phyloP scores from a whole-genome alignment of 2,797 vertebrate genomes.

The Diglossa cyanea region DNA sequence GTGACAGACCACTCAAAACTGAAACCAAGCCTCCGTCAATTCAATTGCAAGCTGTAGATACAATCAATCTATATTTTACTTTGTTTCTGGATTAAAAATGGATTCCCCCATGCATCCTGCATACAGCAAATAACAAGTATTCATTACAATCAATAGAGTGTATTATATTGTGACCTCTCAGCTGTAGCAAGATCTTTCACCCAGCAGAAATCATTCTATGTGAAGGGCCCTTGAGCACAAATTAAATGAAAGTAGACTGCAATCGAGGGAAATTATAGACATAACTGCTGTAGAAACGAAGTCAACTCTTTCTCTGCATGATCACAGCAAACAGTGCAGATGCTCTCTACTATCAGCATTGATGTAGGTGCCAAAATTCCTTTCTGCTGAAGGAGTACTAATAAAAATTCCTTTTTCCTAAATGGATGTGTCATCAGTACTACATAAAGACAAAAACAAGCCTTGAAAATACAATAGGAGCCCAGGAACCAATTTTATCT shows the following conservation, averaged over 20 bases:
- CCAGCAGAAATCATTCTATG: slow-evolving; percentile 68
- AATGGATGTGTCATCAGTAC: slow-evolving; percentile 39
- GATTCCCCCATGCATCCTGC: slow-evolving; percentile 10
- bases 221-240: slow-evolving; percentile 74
- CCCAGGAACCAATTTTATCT: background rate
- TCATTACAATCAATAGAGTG: slow-evolving; percentile 57
- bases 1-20: background rate
- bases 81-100: slow-evolving; percentile 4
- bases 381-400: slow-evolving; percentile 58
- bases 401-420: slow-evolving; percentile 69
- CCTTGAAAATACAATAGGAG: slow-evolving; percentile 1
- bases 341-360: slow-evolving; percentile 42
- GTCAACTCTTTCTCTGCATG: slow-evolving; percentile 54
- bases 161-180: slow-evolving; percentile 65
- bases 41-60: background rate
- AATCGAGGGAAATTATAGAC: slow-evolving; percentile 72
- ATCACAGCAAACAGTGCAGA: slow-evolving; percentile 56
- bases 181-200: slow-evolving; percentile 69
- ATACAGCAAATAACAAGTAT: slow-evolving; percentile 28
- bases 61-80: background rate
- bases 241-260: slow-evolving; percentile 76
- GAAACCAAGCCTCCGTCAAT: background rate
- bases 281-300: slow-evolving; percentile 68
- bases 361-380: slow-evolving; percentile 54
- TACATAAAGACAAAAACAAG: slow-evolving; percentile 50